Base-by-base conservation (phyloP, 2,888 invertebrate species). In the Oxytorus armatus region DNA sequence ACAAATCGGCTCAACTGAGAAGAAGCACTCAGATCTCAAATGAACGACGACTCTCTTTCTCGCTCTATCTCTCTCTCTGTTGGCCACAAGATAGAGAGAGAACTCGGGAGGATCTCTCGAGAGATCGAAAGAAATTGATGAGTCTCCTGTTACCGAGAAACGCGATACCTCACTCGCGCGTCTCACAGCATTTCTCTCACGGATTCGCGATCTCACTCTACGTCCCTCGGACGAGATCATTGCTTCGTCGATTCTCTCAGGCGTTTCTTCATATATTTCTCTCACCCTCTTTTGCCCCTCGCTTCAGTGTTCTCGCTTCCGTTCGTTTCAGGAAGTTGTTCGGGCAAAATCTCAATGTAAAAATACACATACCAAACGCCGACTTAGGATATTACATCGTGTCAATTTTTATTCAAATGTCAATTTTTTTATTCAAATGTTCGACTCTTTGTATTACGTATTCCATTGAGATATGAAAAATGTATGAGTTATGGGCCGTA, bases 91-190 rank as follows among this genome's bases (percentile, higher is more conserved):
- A 5, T 5, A 29, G 3, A 29, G 3, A 29, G 3, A 5, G 44
- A 29, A n/a, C n/a, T n/a, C n/a, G n/a, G 42, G 42, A 42, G 10
- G 25, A n/a, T n/a, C 29, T 29, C 29, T 5, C 23, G 11, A 63
- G 39, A 59, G 65, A 79, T 70, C 75, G 51, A 77, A 73, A 77
- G 59, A 77, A 77, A 80, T 77, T 51, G 53, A 80, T 63, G 68
- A 77, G 76, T 73, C 66, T 72, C 51, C 72, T 79, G 72, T 76
- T 79, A 77, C 76, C 49, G 68, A 51, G 59, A 76, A 76, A 29
- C 68, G 47, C 72, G 73, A 77, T 77, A 59, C 65, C 59, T 68
- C 77, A 69, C 5, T 2, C 29, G 29, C 78, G 42, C 75, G 29
- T 70, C 23, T 25, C 21, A 7, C 4, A n/a, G 63, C 57, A 70